Conservation (phyloP, 2,797 vertebrate species). For the Thaleichthys pacificus region DNA sequence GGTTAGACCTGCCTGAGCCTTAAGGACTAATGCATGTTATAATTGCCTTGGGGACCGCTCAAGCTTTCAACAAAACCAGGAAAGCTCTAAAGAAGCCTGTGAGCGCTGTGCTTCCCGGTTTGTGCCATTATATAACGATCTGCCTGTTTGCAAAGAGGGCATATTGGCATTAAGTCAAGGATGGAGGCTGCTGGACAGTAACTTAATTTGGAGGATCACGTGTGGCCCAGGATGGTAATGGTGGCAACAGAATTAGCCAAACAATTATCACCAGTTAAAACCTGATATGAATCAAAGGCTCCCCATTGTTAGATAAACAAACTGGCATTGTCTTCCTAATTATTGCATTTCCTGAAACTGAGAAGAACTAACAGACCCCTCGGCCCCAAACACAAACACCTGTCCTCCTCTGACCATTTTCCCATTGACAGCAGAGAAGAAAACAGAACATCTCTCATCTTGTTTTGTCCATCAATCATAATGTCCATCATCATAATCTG, state of each 20-base stretch:
- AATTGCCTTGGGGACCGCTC: slow-evolving; percentile 1
- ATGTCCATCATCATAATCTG: too few relatives aligned
- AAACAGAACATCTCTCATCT: background rate
- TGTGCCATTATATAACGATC: slow-evolving; percentile 40
- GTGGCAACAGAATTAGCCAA: slow-evolving; percentile 36
- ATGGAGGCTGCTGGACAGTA: slow-evolving; percentile 26
- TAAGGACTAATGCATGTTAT: slow-evolving; percentile 11
- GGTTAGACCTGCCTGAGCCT: background rate
- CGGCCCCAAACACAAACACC: background rate
- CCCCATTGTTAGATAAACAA: slow-evolving; percentile 7
- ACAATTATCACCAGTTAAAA: slow-evolving; percentile 27
- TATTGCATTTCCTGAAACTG: slow-evolving; percentile 12
- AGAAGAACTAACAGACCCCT: background rate
- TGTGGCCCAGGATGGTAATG: slow-evolving; percentile 38
- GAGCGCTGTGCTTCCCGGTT: slow-evolving; percentile 22
- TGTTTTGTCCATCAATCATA: too few relatives aligned
- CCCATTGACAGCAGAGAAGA: background rate
- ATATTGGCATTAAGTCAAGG: slow-evolving; percentile 24
- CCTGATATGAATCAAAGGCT: slow-evolving; percentile 27
- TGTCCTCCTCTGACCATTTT: background rate
- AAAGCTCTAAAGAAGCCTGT: background rate
- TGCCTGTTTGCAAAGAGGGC: slow-evolving; percentile 27
- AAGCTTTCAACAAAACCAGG: slow-evolving; percentile 4
- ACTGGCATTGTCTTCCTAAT: slow-evolving; percentile 1
- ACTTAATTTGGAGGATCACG: slow-evolving; percentile 39